Evolutionary conservation across 2,113 vertebrate species (phyloP).

Genomic region (Seriola quinqueradiata): DNA sequence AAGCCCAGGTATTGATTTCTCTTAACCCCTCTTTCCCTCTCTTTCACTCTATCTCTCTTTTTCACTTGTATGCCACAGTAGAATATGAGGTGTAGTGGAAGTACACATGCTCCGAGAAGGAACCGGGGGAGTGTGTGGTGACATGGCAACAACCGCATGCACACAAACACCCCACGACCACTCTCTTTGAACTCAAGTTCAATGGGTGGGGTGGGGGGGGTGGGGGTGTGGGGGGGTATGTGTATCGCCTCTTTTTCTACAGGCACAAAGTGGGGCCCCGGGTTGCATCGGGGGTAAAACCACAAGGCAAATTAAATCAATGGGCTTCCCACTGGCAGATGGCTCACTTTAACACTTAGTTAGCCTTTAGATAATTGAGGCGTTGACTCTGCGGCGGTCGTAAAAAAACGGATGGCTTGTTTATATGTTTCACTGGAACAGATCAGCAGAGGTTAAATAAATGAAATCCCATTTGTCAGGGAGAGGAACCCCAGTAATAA

Average conservation of each 20-base stretch:
- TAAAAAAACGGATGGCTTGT: slow-evolving; percentile 99
- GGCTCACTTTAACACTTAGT: slow-evolving; percentile 99
- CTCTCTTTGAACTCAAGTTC: slow-evolving; percentile 69
- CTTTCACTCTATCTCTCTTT: slow-evolving; percentile 80
- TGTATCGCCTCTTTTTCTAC: slow-evolving; percentile 73
- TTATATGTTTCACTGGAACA: slow-evolving; percentile 99
- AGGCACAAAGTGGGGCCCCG: slow-evolving; percentile 87
- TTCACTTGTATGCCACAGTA: slow-evolving; percentile 82
- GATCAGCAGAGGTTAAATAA: slow-evolving; percentile 99
- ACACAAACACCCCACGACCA: slow-evolving; percentile 49
- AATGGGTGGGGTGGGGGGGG: slow-evolving; percentile 42
- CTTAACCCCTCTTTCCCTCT: slow-evolving; percentile 33
- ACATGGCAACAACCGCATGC: slow-evolving; percentile 52
- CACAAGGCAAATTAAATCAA: slow-evolving; percentile 99
- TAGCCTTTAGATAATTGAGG: slow-evolving; percentile 99
- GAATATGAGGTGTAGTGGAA: slow-evolving; percentile 81
- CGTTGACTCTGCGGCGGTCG: slow-evolving; percentile 96
- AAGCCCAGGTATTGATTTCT: slow-evolving; percentile 90
- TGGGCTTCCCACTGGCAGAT: slow-evolving; percentile 98
- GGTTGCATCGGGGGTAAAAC: slow-evolving; percentile 77
- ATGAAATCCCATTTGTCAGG: slow-evolving; percentile 99
- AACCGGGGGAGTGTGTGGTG: slow-evolving; percentile 54
- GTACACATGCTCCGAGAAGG: slow-evolving; percentile 34
- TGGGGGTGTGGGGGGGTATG: slow-evolving; percentile 65
- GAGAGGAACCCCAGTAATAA: slow-evolving; percentile 88